Conservation (phyloP, 2,888 invertebrate species). For the Macrostomum cliftonense region DNA sequence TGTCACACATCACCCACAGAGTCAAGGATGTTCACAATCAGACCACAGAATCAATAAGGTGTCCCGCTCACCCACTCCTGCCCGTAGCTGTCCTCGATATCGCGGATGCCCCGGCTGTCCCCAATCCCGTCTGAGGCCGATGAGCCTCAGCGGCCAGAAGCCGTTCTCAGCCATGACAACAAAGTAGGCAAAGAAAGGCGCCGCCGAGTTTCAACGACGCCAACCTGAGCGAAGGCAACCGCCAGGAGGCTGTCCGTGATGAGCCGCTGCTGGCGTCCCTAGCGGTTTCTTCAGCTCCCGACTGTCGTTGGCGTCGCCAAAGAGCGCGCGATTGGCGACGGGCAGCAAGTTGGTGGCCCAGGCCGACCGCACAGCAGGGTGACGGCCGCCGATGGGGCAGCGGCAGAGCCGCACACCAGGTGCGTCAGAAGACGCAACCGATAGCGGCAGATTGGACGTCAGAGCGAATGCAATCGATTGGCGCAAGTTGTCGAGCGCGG, state of each 20-base stretch:
- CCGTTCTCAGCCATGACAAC: conserved; percentile 1
- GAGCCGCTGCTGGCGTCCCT: not conserved
- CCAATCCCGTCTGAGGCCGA: not conserved
- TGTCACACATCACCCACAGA: too few species aligned
- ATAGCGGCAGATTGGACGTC: not conserved
- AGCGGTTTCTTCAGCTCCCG: not conserved
- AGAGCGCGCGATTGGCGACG: not conserved
- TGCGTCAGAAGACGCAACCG: not conserved
- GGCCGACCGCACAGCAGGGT: not conserved
- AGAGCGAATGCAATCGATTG: conserved; percentile 1
- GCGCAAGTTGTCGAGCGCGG: not conserved
- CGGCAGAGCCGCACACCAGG: not conserved
- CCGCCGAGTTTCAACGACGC: not conserved
- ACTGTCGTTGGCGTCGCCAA: not conserved
- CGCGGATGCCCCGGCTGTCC: not conserved
- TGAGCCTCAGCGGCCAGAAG: not conserved
- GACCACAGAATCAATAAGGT: too few species aligned
- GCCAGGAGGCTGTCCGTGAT: not conserved
- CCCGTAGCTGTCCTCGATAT: not conserved
- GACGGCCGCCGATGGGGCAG: not conserved
- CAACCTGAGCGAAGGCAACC: conserved; percentile 1
- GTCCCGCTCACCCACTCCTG: too few species aligned
- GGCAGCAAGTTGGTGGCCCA: conserved; percentile 1
- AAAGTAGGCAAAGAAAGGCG: not conserved
- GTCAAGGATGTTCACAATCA: too few species aligned